Percentiles rank a stretch among this genome's conserved stretches.
Evolutionary conservation across 2,113 vertebrate species (phyloP).

Genomic region (Meleagris gallopavo): DNA sequence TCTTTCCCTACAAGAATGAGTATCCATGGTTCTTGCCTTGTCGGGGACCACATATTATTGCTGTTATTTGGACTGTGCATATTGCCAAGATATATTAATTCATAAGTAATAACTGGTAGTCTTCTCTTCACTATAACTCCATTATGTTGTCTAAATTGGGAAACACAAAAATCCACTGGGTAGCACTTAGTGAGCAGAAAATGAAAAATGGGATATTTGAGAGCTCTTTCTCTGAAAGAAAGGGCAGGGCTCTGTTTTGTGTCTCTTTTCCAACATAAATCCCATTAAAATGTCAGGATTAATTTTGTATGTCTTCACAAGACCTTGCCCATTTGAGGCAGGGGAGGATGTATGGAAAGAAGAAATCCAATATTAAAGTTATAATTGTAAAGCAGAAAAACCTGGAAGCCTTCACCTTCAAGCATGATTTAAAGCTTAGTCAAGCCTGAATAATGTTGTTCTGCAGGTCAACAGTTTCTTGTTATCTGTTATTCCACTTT

Average conservation of each 20-base stretch:
- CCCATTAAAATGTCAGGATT: not conserved
- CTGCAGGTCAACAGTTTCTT: not conserved
- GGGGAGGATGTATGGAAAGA: not conserved
- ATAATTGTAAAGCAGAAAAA: not conserved
- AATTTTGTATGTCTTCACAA: not conserved
- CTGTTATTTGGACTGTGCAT: not conserved
- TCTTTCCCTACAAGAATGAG: accelerated
- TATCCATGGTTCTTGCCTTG: not conserved
- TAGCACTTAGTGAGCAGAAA: not conserved
- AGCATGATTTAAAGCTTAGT: not conserved
- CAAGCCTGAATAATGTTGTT: not conserved
- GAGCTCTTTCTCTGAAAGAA: not conserved
- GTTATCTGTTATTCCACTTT: not conserved
- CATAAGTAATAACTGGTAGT: not conserved
- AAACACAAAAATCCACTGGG: not conserved
- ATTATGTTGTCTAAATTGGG: not conserved
- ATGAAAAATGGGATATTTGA: not conserved
- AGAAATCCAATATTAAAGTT: not conserved
- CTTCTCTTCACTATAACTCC: not conserved
- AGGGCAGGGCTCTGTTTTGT: not conserved
- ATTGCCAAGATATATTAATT: not conserved
- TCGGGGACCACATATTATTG: not conserved
- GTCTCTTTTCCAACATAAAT: not conserved
- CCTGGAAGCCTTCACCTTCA: not conserved
- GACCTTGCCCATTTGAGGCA: not conserved